These are phyloP conservation scores for Apis dorsata DNA, from an alignment of 1,140 invertebrate species.

Conservation along the genomic window DNA sequence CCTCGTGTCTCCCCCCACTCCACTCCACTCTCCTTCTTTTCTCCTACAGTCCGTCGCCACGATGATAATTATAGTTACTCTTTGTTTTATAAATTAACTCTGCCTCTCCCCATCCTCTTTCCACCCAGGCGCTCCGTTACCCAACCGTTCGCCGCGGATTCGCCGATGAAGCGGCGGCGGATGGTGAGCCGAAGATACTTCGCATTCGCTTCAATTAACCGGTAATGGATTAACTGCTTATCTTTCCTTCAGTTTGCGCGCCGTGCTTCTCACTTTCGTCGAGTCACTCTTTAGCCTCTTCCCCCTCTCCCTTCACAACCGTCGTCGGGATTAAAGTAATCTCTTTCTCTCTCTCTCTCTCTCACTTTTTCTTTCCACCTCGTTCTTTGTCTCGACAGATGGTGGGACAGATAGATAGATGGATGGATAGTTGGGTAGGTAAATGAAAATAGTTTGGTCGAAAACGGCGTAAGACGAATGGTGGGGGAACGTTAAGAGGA, in stretches of 20 bases:
- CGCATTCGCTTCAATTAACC: slow-evolving; percentile 71
- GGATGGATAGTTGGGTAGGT: background rate
- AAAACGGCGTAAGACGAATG: background rate
- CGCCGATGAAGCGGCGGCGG: slow-evolving; percentile 15
- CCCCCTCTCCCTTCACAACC: background rate
- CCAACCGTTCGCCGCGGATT: background rate
- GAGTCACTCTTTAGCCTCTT: background rate
- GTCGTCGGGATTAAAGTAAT: background rate
- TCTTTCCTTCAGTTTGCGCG: slow-evolving; percentile 43
- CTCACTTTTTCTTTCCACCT: background rate
- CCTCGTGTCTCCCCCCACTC: background rate
- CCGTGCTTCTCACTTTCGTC: background rate
- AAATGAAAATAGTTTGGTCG: background rate
- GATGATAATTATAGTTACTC: slow-evolving; percentile 70
- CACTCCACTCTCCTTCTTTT: background rate
- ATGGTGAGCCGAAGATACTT: slow-evolving; percentile 44
- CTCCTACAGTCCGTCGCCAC: slow-evolving; percentile 3
- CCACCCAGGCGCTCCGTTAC: no score
- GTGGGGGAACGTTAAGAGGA: background rate
- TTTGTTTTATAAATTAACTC: slow-evolving; percentile 73
- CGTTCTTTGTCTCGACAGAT: background rate
- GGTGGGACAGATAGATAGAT: no score
- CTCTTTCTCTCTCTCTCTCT: background rate
- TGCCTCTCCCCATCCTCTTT: slow-evolving; percentile 6
- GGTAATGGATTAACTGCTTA: slow-evolving; percentile 73